Evolutionary conservation across 2,888 invertebrate species (phyloP).

Genomic region (Drosophila lacicola): DNA sequence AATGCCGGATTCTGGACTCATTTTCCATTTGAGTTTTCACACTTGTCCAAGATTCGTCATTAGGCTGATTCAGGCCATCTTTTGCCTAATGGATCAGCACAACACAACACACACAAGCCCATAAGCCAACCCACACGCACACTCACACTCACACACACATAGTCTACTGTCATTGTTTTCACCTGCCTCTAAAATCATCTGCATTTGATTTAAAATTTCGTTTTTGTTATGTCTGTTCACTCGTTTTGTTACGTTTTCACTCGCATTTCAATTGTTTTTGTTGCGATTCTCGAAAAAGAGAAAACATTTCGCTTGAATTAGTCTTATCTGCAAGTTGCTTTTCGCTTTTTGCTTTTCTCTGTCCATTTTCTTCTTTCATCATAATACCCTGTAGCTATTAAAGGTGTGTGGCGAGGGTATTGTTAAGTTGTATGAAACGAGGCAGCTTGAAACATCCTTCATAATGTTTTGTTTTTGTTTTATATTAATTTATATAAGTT

Average conservation of each 20-base stretch:
- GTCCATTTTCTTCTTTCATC: neutral
- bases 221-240: slow-evolving; percentile 6
- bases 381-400: neutral
- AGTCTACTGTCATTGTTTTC: slow-evolving; percentile 45
- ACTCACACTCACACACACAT: neutral
- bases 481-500: too few relatives aligned
- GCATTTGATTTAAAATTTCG: slow-evolving; percentile 64
- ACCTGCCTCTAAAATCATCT: slow-evolving; percentile 60
- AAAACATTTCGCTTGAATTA: slow-evolving; percentile 43
- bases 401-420: neutral
- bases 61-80: slow-evolving; percentile 34
- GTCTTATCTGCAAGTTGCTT: slow-evolving; percentile 33
- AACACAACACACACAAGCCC: slow-evolving; percentile 2
- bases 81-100: slow-evolving; percentile 57
- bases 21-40: slow-evolving; percentile 44
- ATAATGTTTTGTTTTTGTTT: too few relatives aligned
- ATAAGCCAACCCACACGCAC: neutral
- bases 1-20: slow-evolving; percentile 35
- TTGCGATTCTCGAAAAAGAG: slow-evolving; percentile 15
- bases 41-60: slow-evolving; percentile 48
- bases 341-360: slow-evolving; percentile 15
- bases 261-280: slow-evolving; percentile 37
- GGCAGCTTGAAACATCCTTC: too few relatives aligned
- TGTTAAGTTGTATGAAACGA: too few relatives aligned
- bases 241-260: slow-evolving; percentile 17